Evolutionary conservation across 1,140 invertebrate species (phyloP).

Genomic region (Hyles euphorbiae): DNA sequence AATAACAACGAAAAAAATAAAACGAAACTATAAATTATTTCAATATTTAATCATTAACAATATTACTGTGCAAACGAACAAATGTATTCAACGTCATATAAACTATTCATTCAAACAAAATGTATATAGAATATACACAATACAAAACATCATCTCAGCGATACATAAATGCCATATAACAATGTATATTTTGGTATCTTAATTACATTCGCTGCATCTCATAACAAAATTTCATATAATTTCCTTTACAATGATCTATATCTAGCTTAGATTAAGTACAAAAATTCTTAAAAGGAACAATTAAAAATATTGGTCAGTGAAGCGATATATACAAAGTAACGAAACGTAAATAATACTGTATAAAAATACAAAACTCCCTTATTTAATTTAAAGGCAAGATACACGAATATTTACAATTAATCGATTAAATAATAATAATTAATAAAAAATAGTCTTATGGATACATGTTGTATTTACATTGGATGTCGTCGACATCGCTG

Average conservation of each 20-base stretch:
- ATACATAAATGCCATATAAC: not conserved
- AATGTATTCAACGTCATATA: slow-evolving; percentile 59
- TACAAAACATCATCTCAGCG: not conserved
- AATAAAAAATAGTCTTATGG: not conserved
- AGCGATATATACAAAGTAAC: not conserved
- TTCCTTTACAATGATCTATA: not conserved
- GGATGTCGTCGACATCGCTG: slow-evolving; percentile 3
- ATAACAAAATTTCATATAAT: slow-evolving; percentile 1
- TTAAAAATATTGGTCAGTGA: not conserved
- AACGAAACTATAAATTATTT: slow-evolving; percentile 27
- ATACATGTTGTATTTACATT: slow-evolving; percentile 5
- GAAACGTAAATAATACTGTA: slow-evolving; percentile 23
- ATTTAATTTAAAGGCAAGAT: slow-evolving; percentile 18
- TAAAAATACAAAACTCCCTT: slow-evolving; percentile 12
- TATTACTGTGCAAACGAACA: slow-evolving; percentile 60
- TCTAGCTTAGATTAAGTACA: not conserved
- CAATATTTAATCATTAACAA: slow-evolving; percentile 59
- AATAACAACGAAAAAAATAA: slow-evolving; percentile 2
- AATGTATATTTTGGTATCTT: slow-evolving; percentile 2
- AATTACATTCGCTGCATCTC: not conserved
- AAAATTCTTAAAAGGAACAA: not conserved
- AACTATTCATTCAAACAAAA: slow-evolving; percentile 68
- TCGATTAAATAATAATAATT: slow-evolving; percentile 7
- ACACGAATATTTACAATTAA: slow-evolving; percentile 20
- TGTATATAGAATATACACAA: slow-evolving; percentile 48